Evolutionary conservation across 2,797 vertebrate genomes (phyloP), one percentile per base, ranked within the genome.

Genomic region (Erpetoichthys calabaricus): DNA sequence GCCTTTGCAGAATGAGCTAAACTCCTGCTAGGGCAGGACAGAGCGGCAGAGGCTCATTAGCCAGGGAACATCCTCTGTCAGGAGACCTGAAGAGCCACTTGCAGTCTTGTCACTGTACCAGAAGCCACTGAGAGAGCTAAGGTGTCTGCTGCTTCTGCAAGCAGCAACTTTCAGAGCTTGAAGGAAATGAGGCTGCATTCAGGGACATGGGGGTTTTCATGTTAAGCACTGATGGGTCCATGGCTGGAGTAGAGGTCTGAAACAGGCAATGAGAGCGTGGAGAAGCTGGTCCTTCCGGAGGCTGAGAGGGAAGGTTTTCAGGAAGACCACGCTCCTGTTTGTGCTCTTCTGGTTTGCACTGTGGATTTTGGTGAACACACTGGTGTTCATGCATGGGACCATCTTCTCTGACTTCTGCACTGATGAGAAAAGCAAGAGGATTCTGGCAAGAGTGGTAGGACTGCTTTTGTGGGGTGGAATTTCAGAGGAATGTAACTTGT

Each of bases 361-460:
- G 75, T 91, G 91, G 89, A 59, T 87, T 59, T 68, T 91, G 67
- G 75, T 83, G 60, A 87, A 83, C 5, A 71, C 89, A 58, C 78
- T 94, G 65, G 75, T 89, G 62, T 83, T 91, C 57, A 80, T 88
- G 57, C 89, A 86, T 75, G 73, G 81, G 63, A 86, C 71, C 68
- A 81, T 86, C 73, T 79, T 90, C 69, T 88, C 92, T 0, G 91
- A 92, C 75, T 86, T 77, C 78, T 97, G 94, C 88, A 92, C 89
- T 0, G 90, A 94, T 7, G 79, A 90, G 77, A 82, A 82, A 67
- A 93, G 92, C 80, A 85, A 73, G 63, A 75, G 73, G 75, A 91
- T 94, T 67, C 85, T 97, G 74, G 85, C 86, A 8, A 78, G 80
- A 58, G 87, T 97, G 91, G 94, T 97, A 89, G 79, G 82, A 58